Base-by-base conservation (phyloP, 2,797 vertebrate genomes). In the Lerista edwardsae region DNA sequence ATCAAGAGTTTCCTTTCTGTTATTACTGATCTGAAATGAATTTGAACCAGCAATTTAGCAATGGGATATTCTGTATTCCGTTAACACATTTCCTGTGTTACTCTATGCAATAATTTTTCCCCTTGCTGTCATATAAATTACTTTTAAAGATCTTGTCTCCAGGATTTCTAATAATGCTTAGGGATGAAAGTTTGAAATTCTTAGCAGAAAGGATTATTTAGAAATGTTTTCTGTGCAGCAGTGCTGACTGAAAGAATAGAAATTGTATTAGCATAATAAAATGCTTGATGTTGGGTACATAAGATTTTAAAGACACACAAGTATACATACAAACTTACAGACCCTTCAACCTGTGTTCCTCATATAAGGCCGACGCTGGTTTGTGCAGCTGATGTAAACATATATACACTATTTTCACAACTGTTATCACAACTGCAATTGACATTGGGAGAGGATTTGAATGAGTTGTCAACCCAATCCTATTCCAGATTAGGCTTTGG, bases 131-230 rank as follows among this genome's bases (percentile, higher is more conserved):
- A 80, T 12, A 29, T 44, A 75, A 79, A 25, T 36, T 59, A 19
- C 47, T 72, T 82, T 73, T 69, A 36, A 72, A 39, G 34, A 29
- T 31, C 62, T 19, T 51, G 14, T 72, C 14, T 83, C 10, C 31
- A 67, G 31, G 14, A 84, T 68, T 75, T 72, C 79, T 76, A 17
- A 27, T 80, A 74, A 79, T 73, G 21, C 69, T 89, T 88, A 75
- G 3, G 51, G n/a, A 55, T 59, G 11, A 82, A 79, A 83, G 62
- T 1, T 12, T 92, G 75, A 34, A 47, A 65, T 78, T 88, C 10
- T 86, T 10, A n/a, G 31, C n/a, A 7, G 1, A 79, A 79, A 51
- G n/a, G 14, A 47, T 47, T 51, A 51, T 51, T 51, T 51, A 11
- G 47, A 51, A 51, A 11, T 51, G 47, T 75, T 57, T 9, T 25